Evolutionary conservation across 1,140 invertebrate species (phyloP), one percentile per base, ranked within the genome.

Genomic region (Listronotus oregonensis): DNA sequence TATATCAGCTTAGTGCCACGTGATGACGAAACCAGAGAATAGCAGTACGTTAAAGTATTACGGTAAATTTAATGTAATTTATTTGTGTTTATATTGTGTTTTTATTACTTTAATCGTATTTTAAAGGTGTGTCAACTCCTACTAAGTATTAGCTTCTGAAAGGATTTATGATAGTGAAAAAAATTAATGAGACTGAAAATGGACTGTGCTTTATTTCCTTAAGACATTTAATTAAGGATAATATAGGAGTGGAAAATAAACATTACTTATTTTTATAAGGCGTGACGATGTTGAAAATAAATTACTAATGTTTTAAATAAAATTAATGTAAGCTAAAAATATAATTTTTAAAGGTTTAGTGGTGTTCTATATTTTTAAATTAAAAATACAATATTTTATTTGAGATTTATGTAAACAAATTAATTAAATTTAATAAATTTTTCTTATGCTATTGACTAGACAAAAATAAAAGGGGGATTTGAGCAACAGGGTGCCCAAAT

Each of bases 101-200:
- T 58, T 58, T 58, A 27, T 58, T 42, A 34, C 56, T 34, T 31
- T 58, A 58, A 58, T 58, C 56, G 43, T 11, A 18, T 58, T 58
- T 58, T 47, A 58, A 58, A 58, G 56, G 56, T 34, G 42, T 58
- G 56, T 58, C 56, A 39, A 58, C 56, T 58, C 56, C 56, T 58
- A 47, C 56, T 32, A 47, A 32, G 56, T 37, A 47, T 46, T 58
- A 47, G 27, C 9, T 32, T 47, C 46, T 47, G 17, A 58, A 58
- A 14, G 56, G 27, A 58, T 58, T 58, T 58, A 58, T 58, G 21
- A 15, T 7, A 47, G 56, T 15, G 44, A 37, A 58, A 47, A n/a
- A 46, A 46, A 58, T 58, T 46, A 58, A 58, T 47, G 42, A 58
- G 44, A 37, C 43, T 47, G 56, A 32, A 46, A 46, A 58, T 44